A percentile compares a stretch with the other conserved stretches of the same genome.
phyloP scores from a whole-genome alignment of 2,113 vertebrate species.

The Asarcornis scutulata region DNA sequence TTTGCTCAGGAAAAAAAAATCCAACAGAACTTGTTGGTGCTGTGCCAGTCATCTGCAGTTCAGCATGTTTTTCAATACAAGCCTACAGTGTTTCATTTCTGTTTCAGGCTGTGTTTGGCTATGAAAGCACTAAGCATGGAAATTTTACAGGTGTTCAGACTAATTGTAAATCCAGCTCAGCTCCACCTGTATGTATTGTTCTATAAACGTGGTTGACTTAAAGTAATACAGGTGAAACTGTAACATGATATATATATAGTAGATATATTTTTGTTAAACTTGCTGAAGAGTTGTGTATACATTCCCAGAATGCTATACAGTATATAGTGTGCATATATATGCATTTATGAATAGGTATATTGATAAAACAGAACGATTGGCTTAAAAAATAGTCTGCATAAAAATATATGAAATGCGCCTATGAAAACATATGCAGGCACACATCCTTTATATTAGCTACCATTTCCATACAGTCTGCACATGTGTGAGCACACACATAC shows the following conservation, averaged over 20 bases:
- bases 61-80: neutral
- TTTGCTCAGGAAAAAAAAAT: conserved; percentile 11
- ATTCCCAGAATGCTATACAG: neutral
- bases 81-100: conserved; percentile 17
- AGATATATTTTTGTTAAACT: neutral
- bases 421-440: neutral
- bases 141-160: conserved; percentile 5
- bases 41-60: neutral
- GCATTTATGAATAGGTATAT: neutral
- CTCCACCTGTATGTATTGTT: neutral
- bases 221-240: neutral
- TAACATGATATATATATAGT: neutral
- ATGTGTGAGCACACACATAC: neutral
- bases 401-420: neutral
- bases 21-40: neutral
- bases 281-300: neutral
- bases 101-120: neutral
- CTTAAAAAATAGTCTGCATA: neutral
- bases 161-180: conserved; percentile 7
- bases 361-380: neutral
- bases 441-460: neutral
- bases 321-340: neutral
- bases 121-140: neutral
- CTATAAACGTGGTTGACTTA: neutral
- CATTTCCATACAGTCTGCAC: neutral